phyloP scores from a whole-genome alignment of 2,888 invertebrate species.

The Scaptomyza reducta region DNA sequence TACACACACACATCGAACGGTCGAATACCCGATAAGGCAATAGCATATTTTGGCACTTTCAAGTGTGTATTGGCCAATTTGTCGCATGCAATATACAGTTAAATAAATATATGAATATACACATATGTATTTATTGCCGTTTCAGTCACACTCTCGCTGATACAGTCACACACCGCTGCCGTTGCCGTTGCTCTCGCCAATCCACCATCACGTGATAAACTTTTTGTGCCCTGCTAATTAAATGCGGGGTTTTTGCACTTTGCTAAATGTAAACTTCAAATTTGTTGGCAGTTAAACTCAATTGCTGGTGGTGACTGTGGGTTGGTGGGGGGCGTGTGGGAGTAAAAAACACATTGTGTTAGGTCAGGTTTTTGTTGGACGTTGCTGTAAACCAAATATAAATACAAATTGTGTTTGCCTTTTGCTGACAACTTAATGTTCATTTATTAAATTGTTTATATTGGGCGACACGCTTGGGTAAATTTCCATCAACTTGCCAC shows the following conservation, averaged over 20 bases:
- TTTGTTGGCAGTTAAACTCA: constrained; percentile 43
- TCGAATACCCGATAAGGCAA: constrained; percentile 56
- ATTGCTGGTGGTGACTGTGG: not conserved
- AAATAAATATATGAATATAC: not conserved
- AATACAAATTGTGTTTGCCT: constrained; percentile 34
- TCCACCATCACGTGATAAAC: constrained; percentile 69
- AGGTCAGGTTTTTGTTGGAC: constrained; percentile 59
- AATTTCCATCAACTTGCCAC: constrained; percentile 60
- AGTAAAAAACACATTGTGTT: constrained; percentile 38
- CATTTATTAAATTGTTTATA: constrained; percentile 56
- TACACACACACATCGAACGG: constrained; percentile 1
- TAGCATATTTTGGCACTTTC: constrained; percentile 66
- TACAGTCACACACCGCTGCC: not conserved
- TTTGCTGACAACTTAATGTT: constrained; percentile 45
- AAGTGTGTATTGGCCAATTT: constrained; percentile 70
- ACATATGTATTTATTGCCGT: constrained; percentile 44
- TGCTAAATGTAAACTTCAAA: constrained; percentile 61
- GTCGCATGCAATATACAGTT: constrained; percentile 2
- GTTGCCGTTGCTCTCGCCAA: constrained; percentile 18
- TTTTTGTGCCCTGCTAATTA: constrained; percentile 68
- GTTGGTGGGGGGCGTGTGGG: not conserved
- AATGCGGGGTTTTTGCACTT: constrained; percentile 73
- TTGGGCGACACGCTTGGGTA: constrained; percentile 55
- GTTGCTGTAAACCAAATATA: constrained; percentile 64
- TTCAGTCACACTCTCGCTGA: constrained; percentile 33